Base-by-base conservation (phyloP, 2,888 invertebrate species). In the Agrochola circellaris region DNA sequence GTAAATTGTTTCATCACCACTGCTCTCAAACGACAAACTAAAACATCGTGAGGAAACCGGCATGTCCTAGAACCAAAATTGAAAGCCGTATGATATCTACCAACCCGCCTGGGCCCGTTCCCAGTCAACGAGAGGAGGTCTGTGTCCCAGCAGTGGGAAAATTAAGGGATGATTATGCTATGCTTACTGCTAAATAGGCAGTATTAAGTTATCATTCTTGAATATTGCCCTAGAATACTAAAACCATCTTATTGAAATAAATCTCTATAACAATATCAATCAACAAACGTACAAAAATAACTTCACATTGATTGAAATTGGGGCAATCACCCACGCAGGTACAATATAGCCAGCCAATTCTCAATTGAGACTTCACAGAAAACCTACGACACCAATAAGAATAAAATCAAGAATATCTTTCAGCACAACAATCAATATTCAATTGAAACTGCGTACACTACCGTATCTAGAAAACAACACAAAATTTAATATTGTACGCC, bases 341-440 rank as follows among this genome's bases (percentile, higher is more conserved):
- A n/a, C 30, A 51, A 34, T 38, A 45, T n/a, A 38, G 13, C 6
- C n/a, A 64, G 0, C 15, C 26, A 20, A 75, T 68, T 26, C 58
- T 34, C 62, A 51, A 51, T n/a, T 13, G 45, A 71, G 9, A 60
- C 23, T 15, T 42, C 69, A 58, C 20, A 69, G 7, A 70, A 79
- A 77, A 15, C 15, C 58, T 45, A 60, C 26, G 17, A 38, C 26
- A n/a, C 13, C 51, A n/a, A 54, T 38, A 69, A 51, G 5, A 82
- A 60, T 68, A 60, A 84, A 80, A 38, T 11, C 48, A 54, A 48
- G 56, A 45, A 81, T 66, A 72, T 72, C 81, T 69, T 84, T 78
- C 58, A 77, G 54, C 69, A 72, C n/a, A 26, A 45, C 7, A 77
- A 75, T 84, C 83, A 85, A 84, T 84, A 85, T 75, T 78, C 48